These are phyloP conservation scores for Choloepus didactylus DNA, from an alignment of 2,797 vertebrate genomes.

Conservation along the genomic window DNA sequence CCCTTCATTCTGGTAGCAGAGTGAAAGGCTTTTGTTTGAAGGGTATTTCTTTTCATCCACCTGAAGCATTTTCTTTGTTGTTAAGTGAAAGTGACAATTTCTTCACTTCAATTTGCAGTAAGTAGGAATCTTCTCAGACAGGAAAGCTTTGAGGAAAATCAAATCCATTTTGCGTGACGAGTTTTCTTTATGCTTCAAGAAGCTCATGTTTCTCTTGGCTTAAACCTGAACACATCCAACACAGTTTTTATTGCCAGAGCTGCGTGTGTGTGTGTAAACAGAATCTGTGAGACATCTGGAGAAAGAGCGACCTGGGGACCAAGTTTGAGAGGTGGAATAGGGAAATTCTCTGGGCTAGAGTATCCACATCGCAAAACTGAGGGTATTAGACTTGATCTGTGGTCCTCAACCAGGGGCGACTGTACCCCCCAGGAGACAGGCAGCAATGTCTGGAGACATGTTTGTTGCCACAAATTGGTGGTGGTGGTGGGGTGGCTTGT, in stretches of 20 bases:
- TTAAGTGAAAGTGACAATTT: conserved; percentile 65
- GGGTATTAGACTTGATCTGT: neutral
- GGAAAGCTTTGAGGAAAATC: conserved; percentile 60
- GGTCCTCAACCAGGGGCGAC: neutral
- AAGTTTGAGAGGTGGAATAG: neutral
- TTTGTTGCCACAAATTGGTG: neutral
- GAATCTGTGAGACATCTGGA: neutral
- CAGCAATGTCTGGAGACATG: neutral
- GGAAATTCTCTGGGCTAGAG: neutral
- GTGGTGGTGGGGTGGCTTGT: too few species aligned
- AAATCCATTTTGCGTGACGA: conserved; percentile 41
- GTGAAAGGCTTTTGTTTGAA: neutral
- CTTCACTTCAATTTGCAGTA: conserved; percentile 20
- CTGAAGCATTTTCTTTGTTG: conserved; percentile 54
- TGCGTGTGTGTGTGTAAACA: neutral
- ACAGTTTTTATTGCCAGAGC: neutral
- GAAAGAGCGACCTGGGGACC: neutral
- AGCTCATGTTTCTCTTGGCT: conserved; percentile 51
- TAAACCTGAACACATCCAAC: neutral
- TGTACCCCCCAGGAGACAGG: neutral
- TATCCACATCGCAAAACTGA: neutral
- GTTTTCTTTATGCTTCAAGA: conserved; percentile 47
- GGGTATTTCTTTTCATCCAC: neutral
- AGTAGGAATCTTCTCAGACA: conserved; percentile 59
- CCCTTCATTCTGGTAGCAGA: neutral